These are phyloP conservation scores for Nothocercus nigrocapillus DNA, from an alignment of 2,113 vertebrate genomes.

Conservation along the genomic window DNA sequence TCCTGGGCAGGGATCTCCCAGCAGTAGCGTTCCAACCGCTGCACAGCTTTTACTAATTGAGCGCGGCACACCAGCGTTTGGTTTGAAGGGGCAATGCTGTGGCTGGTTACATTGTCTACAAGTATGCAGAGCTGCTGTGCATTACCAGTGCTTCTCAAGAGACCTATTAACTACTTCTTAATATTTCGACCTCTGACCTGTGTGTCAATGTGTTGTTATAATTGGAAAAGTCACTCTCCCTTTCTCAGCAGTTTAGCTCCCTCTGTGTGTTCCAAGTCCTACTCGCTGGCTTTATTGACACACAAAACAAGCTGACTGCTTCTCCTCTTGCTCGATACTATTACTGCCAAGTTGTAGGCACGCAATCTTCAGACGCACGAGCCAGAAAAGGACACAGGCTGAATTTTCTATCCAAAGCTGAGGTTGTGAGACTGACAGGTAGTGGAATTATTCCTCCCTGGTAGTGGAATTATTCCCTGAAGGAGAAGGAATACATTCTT, in stretches of 20 bases:
- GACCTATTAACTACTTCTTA: conserved; percentile 51
- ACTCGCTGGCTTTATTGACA: conserved; percentile 59
- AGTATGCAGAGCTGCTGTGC: conserved; percentile 37
- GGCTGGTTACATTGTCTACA: conserved; percentile 47
- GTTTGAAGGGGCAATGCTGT: conserved; percentile 25
- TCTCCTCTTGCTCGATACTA: conserved; percentile 13
- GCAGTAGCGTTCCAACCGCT: neutral
- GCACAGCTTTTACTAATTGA: conserved; percentile 32
- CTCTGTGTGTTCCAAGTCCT: conserved; percentile 55
- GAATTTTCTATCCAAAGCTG: neutral
- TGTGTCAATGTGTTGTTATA: conserved; percentile 58
- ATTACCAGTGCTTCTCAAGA: conserved; percentile 18
- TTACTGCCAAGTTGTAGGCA: conserved; percentile 31
- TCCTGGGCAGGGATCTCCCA: neutral
- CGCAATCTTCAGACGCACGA: neutral
- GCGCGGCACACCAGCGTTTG: neutral
- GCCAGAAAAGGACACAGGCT: neutral
- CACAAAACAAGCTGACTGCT: conserved; percentile 43
- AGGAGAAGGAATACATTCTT: neutral
- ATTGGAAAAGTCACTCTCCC: conserved; percentile 54
- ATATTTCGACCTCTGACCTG: conserved; percentile 45
- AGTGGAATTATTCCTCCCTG: too few relatives aligned
- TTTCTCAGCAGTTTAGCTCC: conserved; percentile 58
- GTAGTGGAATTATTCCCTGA: too few relatives aligned
- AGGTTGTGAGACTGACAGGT: neutral